Conservation (phyloP, 2,888 invertebrate species). For the Parapristionchus giblindavisi region DNA sequence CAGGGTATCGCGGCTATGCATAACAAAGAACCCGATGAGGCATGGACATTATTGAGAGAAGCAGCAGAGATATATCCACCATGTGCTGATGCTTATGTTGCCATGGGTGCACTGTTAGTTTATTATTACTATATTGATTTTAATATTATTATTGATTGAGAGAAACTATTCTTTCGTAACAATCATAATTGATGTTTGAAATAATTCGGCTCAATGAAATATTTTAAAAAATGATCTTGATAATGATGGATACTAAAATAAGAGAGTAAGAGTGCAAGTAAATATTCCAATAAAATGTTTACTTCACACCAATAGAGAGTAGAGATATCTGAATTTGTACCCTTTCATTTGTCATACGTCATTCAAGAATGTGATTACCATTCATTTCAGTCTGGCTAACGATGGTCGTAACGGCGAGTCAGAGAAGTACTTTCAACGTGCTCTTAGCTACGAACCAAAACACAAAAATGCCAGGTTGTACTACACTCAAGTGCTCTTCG, state of each 20-base stretch:
- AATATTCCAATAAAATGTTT: too few relatives aligned
- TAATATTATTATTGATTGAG: not conserved
- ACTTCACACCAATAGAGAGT: too few relatives aligned
- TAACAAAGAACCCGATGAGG: conserved; percentile 6
- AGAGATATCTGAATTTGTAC: too few relatives aligned
- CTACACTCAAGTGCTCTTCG: conserved; percentile 34
- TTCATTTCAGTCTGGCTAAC: conserved; percentile 21
- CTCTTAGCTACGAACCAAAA: conserved; percentile 16
- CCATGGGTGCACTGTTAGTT: conserved; percentile 32
- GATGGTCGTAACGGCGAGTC: conserved; percentile 20
- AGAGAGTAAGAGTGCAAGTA: too few relatives aligned
- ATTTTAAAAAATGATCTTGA: too few relatives aligned
- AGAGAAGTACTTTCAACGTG: conserved; percentile 35
- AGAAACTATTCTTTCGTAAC: not conserved
- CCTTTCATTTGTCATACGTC: too few relatives aligned
- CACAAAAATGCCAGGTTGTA: conserved; percentile 32
- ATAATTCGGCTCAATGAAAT: too few relatives aligned
- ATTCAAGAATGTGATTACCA: too few relatives aligned
- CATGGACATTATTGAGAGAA: conserved; percentile 31
- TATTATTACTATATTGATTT: not conserved
- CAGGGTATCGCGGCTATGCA: conserved; percentile 29
- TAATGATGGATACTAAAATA: too few relatives aligned
- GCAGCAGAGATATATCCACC: conserved; percentile 20
- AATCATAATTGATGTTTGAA: not conserved
- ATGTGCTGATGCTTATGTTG: conserved; percentile 33